These are phyloP conservation scores for Myiotriccus ornatus DNA, from an alignment of 2,797 vertebrate genomes.

Conservation along the genomic window DNA sequence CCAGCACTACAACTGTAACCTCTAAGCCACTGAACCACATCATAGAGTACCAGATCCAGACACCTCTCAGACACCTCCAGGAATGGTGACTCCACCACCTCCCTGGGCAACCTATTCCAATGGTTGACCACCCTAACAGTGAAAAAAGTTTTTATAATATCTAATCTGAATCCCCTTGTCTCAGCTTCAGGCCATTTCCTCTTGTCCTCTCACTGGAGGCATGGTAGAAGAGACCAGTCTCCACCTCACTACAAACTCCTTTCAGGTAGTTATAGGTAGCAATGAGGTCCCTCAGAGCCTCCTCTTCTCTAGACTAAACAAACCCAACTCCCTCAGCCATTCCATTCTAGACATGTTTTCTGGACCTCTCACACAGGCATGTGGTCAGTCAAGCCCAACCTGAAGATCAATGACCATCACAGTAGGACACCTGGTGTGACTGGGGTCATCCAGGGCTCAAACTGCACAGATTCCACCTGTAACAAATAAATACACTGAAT, in stretches of 20 bases:
- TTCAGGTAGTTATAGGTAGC: accelerated
- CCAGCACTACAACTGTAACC: not conserved
- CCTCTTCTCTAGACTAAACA: not conserved
- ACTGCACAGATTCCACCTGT: not conserved
- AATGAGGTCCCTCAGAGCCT: accelerated
- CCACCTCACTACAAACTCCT: accelerated
- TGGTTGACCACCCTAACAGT: not conserved
- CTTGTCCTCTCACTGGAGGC: not conserved
- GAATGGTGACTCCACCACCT: not conserved
- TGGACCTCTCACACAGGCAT: not conserved
- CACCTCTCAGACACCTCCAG: not conserved
- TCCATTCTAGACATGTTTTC: not conserved
- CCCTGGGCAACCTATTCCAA: not conserved
- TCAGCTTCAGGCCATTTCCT: not conserved
- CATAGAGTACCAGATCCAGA: not conserved
- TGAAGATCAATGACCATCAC: not conserved
- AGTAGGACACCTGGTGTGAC: not conserved
- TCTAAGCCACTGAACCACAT: not conserved
- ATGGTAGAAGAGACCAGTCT: accelerated
- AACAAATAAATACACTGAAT: not conserved
- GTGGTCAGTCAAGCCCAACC: not conserved
- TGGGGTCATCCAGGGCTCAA: not conserved
- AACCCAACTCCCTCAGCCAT: not conserved
- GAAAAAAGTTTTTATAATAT: not conserved
- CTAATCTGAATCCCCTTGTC: not conserved